phyloP scores from a whole-genome alignment of 1,140 invertebrate species.

The Drosophila lini region DNA sequence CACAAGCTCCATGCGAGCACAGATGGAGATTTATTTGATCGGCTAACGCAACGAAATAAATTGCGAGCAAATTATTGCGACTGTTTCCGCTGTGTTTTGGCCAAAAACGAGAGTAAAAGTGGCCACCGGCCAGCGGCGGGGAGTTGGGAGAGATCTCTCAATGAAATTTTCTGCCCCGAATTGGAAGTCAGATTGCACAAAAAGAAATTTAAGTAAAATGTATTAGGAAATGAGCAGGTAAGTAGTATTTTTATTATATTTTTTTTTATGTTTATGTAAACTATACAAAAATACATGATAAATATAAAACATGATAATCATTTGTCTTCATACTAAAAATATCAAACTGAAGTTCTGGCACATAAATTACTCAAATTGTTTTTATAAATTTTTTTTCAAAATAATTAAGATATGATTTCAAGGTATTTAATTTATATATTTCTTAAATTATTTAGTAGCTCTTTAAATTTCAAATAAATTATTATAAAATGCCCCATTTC shows the following conservation, averaged over 20 bases:
- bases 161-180: conserved; percentile 39
- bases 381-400: too few relatives aligned
- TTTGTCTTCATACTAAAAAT: too few relatives aligned
- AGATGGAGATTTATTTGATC: conserved; percentile 65
- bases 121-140: conserved; percentile 13
- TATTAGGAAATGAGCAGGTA: background rate
- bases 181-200: conserved; percentile 3
- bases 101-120: conserved; percentile 69
- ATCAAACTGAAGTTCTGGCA: too few relatives aligned
- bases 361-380: too few relatives aligned
- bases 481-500: background rate
- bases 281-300: too few relatives aligned
- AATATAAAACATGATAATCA: too few relatives aligned
- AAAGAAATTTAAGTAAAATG: background rate
- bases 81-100: conserved; percentile 62
- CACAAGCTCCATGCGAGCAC: conserved; percentile 21
- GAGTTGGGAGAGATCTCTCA: conserved; percentile 27
- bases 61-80: conserved; percentile 74
- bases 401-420: too few relatives aligned
- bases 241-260: too few relatives aligned
- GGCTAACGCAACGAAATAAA: conserved; percentile 71
- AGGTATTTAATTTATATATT: too few relatives aligned
- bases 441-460: background rate
- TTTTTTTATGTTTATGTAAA: too few relatives aligned
- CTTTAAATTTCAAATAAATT: background rate